Evolutionary conservation across 2,888 invertebrate genomes (phyloP).

Genomic region (Mythimna pallens): DNA sequence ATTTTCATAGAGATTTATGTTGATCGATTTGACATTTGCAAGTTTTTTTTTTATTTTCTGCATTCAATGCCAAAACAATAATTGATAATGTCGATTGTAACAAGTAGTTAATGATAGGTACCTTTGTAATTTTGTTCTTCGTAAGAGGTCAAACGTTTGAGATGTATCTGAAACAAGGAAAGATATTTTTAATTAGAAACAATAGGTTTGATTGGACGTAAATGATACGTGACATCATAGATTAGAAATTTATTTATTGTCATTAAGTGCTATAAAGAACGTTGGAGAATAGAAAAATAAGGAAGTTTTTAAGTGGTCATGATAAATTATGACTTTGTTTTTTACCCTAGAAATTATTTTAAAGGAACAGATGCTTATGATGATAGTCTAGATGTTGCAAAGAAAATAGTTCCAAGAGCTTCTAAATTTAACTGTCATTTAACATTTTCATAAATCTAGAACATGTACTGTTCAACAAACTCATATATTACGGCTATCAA

Average conservation of each 20-base stretch:
- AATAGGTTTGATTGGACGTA: conserved; percentile 39
- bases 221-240: conserved; percentile 26
- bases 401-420: neutral
- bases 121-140: conserved; percentile 85
- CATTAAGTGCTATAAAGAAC: neutral
- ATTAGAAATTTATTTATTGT: conserved; percentile 17
- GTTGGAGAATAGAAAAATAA: neutral
- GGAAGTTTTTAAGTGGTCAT: neutral
- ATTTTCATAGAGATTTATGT: conserved; percentile 74
- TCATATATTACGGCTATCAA: conserved; percentile 34
- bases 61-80: conserved; percentile 71
- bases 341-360: neutral
- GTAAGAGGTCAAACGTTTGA: conserved; percentile 77
- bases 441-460: neutral
- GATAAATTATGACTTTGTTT: neutral
- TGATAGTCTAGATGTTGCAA: neutral
- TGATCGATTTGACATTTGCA: conserved; percentile 71
- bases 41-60: conserved; percentile 61
- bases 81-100: conserved; percentile 54
- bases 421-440: neutral
- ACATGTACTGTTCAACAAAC: conserved; percentile 14
- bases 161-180: conserved; percentile 83
- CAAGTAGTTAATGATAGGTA: conserved; percentile 67
- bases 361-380: neutral
- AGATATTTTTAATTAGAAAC: conserved; percentile 58